Evolutionary conservation across 2,113 vertebrate genomes (phyloP).

Genomic region (Ochotona curzoniae): DNA sequence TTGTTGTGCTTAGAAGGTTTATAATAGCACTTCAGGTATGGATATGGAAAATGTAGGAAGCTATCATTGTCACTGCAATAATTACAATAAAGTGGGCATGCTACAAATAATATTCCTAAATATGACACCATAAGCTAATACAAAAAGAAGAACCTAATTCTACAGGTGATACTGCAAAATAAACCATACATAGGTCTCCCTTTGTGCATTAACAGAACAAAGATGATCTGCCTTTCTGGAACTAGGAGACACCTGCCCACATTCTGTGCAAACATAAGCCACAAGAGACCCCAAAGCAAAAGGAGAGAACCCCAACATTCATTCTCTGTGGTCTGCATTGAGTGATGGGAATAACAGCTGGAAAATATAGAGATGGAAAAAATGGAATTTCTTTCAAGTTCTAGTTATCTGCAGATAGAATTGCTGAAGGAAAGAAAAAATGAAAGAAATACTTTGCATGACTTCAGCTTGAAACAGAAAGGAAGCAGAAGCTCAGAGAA

Average conservation of each 20-base stretch:
- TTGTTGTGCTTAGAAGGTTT: background rate
- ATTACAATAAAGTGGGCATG: background rate
- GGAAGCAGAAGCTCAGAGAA: background rate
- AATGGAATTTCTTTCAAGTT: background rate
- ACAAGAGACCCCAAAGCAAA: background rate
- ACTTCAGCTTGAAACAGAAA: background rate
- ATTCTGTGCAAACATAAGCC: background rate
- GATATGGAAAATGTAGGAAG: background rate
- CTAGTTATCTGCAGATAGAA: background rate
- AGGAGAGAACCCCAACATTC: background rate
- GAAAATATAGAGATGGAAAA: background rate
- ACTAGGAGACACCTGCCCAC: background rate
- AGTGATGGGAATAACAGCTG: background rate
- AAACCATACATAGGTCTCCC: background rate
- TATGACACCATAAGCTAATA: background rate
- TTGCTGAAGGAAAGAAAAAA: background rate
- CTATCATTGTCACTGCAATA: background rate
- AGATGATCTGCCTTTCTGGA: background rate
- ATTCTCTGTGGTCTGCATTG: background rate
- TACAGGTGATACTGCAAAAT: background rate
- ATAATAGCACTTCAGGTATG: background rate
- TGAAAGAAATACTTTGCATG: background rate
- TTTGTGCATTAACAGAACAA: background rate
- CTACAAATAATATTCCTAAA: background rate
- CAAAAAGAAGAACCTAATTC: background rate